Conservation (phyloP, 2,797 vertebrate genomes). For the Schizopygopsis malacanthus region DNA sequence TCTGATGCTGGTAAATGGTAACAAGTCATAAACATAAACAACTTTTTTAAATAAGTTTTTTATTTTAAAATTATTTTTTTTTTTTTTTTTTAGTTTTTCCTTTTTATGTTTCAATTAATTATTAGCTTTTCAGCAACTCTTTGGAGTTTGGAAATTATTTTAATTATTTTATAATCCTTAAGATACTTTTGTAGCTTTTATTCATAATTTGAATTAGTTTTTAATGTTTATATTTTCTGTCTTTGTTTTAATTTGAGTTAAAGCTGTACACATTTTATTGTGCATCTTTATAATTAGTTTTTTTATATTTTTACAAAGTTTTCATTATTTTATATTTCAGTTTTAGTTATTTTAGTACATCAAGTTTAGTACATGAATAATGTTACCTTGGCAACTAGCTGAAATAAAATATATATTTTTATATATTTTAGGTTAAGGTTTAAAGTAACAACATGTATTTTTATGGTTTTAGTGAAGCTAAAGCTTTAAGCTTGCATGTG, state of each 20-base stretch:
- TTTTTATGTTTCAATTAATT: not conserved
- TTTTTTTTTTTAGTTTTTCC: too few relatives aligned
- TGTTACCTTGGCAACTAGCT: not conserved
- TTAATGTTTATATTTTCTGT: too few relatives aligned
- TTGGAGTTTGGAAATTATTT: not conserved
- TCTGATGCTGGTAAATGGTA: not conserved
- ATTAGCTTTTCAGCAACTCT: not conserved
- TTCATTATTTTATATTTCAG: not conserved
- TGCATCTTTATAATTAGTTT: not conserved
- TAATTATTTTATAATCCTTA: not conserved
- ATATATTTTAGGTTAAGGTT: not conserved
- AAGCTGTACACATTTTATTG: not conserved
- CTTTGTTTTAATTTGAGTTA: not conserved
- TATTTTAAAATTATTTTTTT: too few relatives aligned
- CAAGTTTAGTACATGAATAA: not conserved
- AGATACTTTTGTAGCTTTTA: too few relatives aligned
- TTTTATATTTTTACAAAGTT: not conserved
- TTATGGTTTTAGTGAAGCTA: not conserved
- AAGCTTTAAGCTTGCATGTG: too few relatives aligned
- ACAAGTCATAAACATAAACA: too few relatives aligned
- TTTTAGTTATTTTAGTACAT: not conserved
- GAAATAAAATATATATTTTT: not conserved
- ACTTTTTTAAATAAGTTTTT: too few relatives aligned
- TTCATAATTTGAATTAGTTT: too few relatives aligned
- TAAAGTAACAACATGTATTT: not conserved